Evolutionary conservation across 1,140 invertebrate species (phyloP), one percentile per base, ranked within the genome.

Genomic region (Augochlora pura): DNA sequence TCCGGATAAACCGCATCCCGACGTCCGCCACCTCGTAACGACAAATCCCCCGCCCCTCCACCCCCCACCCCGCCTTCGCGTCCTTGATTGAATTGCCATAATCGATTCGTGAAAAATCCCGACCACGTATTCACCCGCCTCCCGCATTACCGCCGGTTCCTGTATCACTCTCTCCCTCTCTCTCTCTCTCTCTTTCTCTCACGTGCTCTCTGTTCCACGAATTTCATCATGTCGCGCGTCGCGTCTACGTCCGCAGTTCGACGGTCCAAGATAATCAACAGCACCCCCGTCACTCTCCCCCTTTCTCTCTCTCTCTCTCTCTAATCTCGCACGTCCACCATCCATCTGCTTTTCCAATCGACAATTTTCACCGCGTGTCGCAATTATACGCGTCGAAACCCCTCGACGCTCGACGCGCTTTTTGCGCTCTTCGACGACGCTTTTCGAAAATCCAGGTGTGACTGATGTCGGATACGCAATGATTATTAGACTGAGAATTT

Each of bases 81-180:
- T 59, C 62, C 39, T 66, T 68, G 77, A 86, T 86, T 86, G 84
- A 86, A 86, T 86, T 83, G 85, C 85, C 85, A 87, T 87, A 87
- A 87, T 86, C 86, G 85, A 86, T 86, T 81, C 59, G 63, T 71
- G 82, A 84, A 86, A 87, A 86, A 87, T 87, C 85, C 82, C 71
- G 79, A 67, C 62, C 85, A 73, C 81, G 84, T 81, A 85, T 83
- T 86, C 85, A 74, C 52, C 68, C n/a, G 64, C 39, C 84, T 86
- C 77, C 68, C 75, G 67, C 70, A 77, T 86, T 82, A 79, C 64
- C 67, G 65, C 46, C 23, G 54, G 46, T 25, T 39, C 46, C 42
- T 42, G 18, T 21, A 6, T 39, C 21, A 12, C 21, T 46, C n/a
- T 49, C 10, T 67, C n/a, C 8, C 18, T 42, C 39, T 18, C 5